Evolutionary conservation across 1,140 invertebrate genomes (phyloP).

Genomic region (Papilio xuthus): DNA sequence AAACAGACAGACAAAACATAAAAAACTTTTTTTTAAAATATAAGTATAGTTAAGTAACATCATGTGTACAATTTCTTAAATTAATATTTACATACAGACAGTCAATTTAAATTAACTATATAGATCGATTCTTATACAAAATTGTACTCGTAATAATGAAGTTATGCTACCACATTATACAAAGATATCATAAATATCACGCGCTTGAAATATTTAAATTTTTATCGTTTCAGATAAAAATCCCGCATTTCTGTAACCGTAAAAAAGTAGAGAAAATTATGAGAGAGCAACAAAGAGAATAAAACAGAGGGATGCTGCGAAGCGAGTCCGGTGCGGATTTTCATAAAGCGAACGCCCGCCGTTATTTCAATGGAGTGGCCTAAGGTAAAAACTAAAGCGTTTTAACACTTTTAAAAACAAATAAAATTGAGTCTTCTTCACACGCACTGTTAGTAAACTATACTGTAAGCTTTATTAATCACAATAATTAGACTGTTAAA

Average conservation of each 20-base stretch:
- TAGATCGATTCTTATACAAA: background rate
- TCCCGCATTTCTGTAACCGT: conserved; percentile 40
- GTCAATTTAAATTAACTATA: too few relatives aligned
- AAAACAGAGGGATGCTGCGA: conserved; percentile 43
- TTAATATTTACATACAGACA: too few relatives aligned
- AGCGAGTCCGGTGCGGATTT: conserved; percentile 46
- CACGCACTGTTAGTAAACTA: background rate
- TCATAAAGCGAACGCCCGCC: conserved; percentile 46
- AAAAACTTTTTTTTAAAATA: too few relatives aligned
- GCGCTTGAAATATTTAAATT: conserved; percentile 33
- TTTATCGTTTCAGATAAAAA: conserved; percentile 40
- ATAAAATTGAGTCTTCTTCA: background rate
- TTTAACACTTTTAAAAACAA: conserved; percentile 1
- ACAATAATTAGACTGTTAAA: background rate
- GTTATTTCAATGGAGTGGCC: conserved; percentile 39
- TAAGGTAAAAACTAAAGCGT: conserved; percentile 27
- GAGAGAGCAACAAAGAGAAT: conserved; percentile 44
- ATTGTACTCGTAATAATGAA: background rate
- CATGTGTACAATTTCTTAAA: too few relatives aligned
- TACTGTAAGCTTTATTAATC: background rate
- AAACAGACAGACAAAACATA: too few relatives aligned
- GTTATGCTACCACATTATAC: background rate
- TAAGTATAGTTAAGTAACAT: too few relatives aligned
- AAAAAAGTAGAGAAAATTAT: conserved; percentile 44
- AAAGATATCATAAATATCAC: conserved; percentile 2